Evolutionary conservation across 2,113 vertebrate genomes (phyloP).

Genomic region (Synchiropus splendidus): DNA sequence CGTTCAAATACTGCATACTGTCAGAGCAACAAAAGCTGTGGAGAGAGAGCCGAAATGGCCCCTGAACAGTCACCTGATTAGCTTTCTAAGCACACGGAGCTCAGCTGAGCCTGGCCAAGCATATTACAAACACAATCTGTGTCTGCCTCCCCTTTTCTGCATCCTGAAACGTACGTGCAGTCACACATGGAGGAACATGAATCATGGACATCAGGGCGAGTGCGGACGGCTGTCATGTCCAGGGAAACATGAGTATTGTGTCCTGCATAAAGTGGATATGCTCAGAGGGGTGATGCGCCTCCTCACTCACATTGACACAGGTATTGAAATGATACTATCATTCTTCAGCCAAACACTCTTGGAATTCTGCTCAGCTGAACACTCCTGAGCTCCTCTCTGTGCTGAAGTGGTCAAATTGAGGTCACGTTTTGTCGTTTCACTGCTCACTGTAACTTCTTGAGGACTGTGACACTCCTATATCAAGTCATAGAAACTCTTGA

Average conservation of each 20-base stretch:
- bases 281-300: neutral
- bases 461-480: too few species aligned
- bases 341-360: slow-evolving; percentile 12
- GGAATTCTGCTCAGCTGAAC: neutral
- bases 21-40: slow-evolving; percentile 23
- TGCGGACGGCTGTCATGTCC: too few species aligned
- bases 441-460: too few species aligned
- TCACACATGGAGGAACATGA: slow-evolving; percentile 3
- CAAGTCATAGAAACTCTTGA: too few species aligned
- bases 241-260: neutral
- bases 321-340: slow-evolving; percentile 1
- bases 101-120: slow-evolving; percentile 30
- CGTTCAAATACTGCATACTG: slow-evolving; percentile 22
- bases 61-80: slow-evolving; percentile 57
- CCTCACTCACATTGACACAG: neutral
- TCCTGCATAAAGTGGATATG: neutral
- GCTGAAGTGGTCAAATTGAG: slow-evolving; percentile 18
- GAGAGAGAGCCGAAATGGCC: slow-evolving; percentile 37
- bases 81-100: slow-evolving; percentile 43
- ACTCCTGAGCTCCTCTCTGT: slow-evolving; percentile 10
- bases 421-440: slow-evolving; percentile 8
- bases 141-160: neutral
- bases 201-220: slow-evolving; percentile 16
- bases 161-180: neutral
- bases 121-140: slow-evolving; percentile 15